Evolutionary conservation across 2,113 vertebrate species (phyloP), one percentile per base, ranked within the genome.

Genomic region (Toxotes jaculatrix): DNA sequence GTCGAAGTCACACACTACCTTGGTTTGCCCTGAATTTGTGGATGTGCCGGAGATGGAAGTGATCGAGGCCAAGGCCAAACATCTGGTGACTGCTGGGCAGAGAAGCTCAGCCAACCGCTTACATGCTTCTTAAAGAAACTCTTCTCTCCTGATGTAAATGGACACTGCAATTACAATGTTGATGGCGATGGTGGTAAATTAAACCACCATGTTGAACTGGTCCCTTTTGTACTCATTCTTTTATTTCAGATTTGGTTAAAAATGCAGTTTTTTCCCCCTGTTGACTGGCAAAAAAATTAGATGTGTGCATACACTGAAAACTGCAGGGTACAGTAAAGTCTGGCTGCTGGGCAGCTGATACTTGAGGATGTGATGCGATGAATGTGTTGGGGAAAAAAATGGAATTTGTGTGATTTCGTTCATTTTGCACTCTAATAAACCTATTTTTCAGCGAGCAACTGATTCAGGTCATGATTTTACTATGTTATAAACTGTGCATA

Each of bases 281-380:
- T n/a, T 70, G 42, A 71, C 42, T 82, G 69, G 9, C n/a, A 36
- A 72, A 67, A 47, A 32, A 40, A 23, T 55, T 12, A 49, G 23
- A 40, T 51, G 32, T 7, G 27, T n/a, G 42, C 42, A 84, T 66
- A 66, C 36, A 79, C 19, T 91, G 70, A 78, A 60, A 83, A 89
- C 69, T 90, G 82, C 74, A 83, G 77, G 84, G 45, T 65, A 79
- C 80, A 88, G 85, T 82, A 32, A 76, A 21, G 34, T 70, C 68
- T 65, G 51, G 88, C 92, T 93, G 93, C 91, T 92, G 91, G 84
- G 83, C 91, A 91, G 93, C 90, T 84, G 72, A 86, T 74, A 27
- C 27, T 69, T 61, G 36, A 21, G 34, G 32, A 76, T 82, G 76
- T 78, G 42, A 70, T 57, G 61, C 71, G 65, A 76, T 77, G 57